Evolutionary conservation across 2,113 vertebrate genomes (phyloP), one percentile per base, ranked within the genome.

Genomic region (Mesoclemmys tuberculata): DNA sequence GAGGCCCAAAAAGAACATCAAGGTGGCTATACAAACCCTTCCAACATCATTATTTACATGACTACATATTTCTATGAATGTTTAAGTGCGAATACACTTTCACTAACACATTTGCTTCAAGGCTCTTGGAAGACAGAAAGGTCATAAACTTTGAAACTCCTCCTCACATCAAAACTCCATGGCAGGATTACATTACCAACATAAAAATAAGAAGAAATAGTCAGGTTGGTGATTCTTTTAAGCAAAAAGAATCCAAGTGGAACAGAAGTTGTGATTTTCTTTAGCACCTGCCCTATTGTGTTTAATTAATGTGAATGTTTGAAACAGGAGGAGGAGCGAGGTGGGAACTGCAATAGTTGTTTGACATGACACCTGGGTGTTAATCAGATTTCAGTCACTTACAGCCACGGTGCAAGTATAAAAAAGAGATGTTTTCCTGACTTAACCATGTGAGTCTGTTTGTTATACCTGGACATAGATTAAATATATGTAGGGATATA

Each of bases 61-160:
- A 54, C 13, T 84, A 19, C 26, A 2, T 88, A 85, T 90, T 84
- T 46, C 75, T 74, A 2, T n/a, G n/a, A n/a, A n/a, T n/a, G n/a
- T 85, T 94, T 89, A 64, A 27, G 80, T 71, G 16, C 9, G n/a
- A 56, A 86, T 82, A 0, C 80, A 29, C 89, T 92, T 93, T 61
- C 22, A 2, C 8, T 82, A 80, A 81, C 49, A 12, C 26, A 88
- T 71, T 90, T 31, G 2, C 74, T 92, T 92, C 8, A 27, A 77
- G 54, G 61, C 88, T 48, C 18, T 75, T 44, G 48, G 31, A 81
- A 54, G 48, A 31, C 22, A 79, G 64, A 61, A 18, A n/a, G 0
- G 0, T 27, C 38, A 84, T 78, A 51, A 31, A 44, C 18, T 82
- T 71, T 48, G 54, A 87, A 46, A 93, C 83, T 31, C 74, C 46